These are phyloP conservation scores for Rhinopithecus roxellana DNA, from an alignment of 2,113 vertebrate species.

Conservation along the genomic window DNA sequence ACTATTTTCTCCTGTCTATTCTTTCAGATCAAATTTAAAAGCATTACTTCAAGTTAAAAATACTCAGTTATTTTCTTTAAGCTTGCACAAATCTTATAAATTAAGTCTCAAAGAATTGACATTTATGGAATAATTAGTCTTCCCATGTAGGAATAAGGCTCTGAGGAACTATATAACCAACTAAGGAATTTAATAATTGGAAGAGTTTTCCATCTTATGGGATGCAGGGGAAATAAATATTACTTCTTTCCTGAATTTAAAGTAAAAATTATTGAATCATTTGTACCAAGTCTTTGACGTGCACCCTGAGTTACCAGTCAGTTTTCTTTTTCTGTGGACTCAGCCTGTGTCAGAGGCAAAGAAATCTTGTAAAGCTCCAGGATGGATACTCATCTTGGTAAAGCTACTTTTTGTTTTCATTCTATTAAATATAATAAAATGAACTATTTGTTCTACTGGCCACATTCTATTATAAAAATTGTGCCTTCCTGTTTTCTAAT, in stretches of 20 bases:
- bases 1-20: background rate
- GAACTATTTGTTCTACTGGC: constrained; percentile 6
- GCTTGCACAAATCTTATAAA: background rate
- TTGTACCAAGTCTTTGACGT: background rate
- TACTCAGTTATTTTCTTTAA: constrained; percentile 2
- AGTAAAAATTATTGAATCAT: constrained; percentile 38
- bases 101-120: constrained; percentile 56
- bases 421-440: background rate
- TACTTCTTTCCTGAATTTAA: constrained; percentile 16
- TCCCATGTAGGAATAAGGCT: constrained; percentile 42
- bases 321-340: background rate
- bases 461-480: background rate
- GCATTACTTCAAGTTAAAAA: background rate
- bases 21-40: background rate
- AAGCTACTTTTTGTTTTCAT: background rate
- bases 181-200: constrained; percentile 62
- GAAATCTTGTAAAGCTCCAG: background rate
- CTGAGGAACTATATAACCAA: constrained; percentile 30
- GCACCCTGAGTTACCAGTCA: background rate
- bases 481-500: background rate
- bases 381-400: background rate
- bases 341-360: background rate
- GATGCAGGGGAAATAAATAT: constrained; percentile 40
- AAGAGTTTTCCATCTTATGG: constrained; percentile 1
- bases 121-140: constrained; percentile 68